Evolutionary conservation across 2,797 vertebrate genomes (phyloP), one percentile per base, ranked within the genome.

Genomic region (Stomatorhinus walkeri): DNA sequence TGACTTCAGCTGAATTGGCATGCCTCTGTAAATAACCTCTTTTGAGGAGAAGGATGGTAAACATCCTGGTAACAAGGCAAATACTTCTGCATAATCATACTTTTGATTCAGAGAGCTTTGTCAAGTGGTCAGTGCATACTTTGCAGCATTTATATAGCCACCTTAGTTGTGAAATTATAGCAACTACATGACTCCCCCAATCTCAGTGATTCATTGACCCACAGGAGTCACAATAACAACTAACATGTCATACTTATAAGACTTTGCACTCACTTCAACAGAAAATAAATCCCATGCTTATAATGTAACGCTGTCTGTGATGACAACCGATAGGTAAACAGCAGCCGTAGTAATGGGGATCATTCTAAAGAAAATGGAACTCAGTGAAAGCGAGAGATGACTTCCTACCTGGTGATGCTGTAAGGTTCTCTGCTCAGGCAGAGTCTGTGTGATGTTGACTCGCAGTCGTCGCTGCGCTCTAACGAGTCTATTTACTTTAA

Each of bases 381-480:
- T 76, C 32, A 76, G 5, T 76, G 14, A 36, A 76, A 40, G 10
- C 32, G 19, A 19, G 14, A 5, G 12, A 40, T 36, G 36, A 7
- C 32, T 76, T 76, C 95, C 94, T 90, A 95, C 95, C 94, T n/a
- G n/a, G 0, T 56, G 79, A 68, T 88, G 90, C 89, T 6, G 54
- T 79, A 43, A 90, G 88, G 88, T 88, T 81, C 2, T 6, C 32
- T 32, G 88, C 84, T 84, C 90, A 32, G 85, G 32, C 32, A 76
- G 32, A 40, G 79, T 22, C n/a, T 40, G 16, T 72, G 52, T 8
- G 88, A 89, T 90, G 92, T 90, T 89, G 91, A 92, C 46, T 92
- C 91, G 56, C 36, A 40, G 14, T 76, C 16, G 12, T 19, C 16
- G 93, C 90, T 68, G 89, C 83, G 89, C 87, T 91, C 91, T 85